These are phyloP conservation scores for Channallabes apus DNA, from an alignment of 2,797 vertebrate species.

Conservation along the genomic window DNA sequence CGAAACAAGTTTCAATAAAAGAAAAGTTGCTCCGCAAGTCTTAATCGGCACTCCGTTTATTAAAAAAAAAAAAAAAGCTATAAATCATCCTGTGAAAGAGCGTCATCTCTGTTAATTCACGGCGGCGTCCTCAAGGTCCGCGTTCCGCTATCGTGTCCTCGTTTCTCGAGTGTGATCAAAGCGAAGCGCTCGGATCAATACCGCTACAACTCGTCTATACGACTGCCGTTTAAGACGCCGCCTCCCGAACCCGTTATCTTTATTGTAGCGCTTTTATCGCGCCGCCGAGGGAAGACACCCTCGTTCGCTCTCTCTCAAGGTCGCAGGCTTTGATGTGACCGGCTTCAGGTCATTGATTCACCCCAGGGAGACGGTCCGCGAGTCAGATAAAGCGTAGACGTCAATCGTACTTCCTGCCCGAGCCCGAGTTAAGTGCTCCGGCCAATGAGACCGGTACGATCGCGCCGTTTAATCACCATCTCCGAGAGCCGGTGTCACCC, in stretches of 20 bases:
- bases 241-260: constrained; percentile 18
- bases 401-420: background rate
- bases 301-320: constrained; percentile 6
- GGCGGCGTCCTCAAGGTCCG: no score
- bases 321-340: background rate
- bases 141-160: background rate
- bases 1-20: background rate
- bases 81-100: background rate
- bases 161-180: background rate
- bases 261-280: constrained; percentile 16
- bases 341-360: background rate
- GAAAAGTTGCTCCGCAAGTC: background rate
- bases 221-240: background rate
- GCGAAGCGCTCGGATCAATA: background rate
- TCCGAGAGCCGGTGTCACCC: constrained; percentile 15
- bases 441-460: background rate
- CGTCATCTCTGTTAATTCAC: background rate
- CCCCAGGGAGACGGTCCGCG: background rate
- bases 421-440: background rate
- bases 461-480: background rate
- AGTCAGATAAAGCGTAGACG: background rate
- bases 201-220: background rate
- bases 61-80: background rate
- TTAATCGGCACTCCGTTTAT: background rate
- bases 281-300: no score